Evolutionary conservation across 2,113 vertebrate genomes (phyloP), one percentile per base, ranked within the genome.

Genomic region (Phaetusa simplex): DNA sequence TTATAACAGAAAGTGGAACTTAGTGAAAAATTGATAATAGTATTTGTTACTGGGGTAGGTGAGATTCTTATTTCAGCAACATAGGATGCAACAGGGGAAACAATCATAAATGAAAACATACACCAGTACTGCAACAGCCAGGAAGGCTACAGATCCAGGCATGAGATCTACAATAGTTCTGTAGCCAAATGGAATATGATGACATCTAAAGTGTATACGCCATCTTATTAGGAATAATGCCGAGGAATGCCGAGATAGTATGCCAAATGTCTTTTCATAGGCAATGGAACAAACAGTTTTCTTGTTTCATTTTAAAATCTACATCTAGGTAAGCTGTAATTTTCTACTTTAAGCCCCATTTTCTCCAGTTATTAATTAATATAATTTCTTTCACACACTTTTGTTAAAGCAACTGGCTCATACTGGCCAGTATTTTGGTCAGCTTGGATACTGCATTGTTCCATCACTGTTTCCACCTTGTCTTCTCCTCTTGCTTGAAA

Each of bases 1-100:
- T 96, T 86, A 66, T 89, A 94, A 81, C 67, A 98, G 92, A 91
- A 97, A 91, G 61, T 74, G 43, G 23, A 97, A 91, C 15, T 94
- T 92, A 93, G 43, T 71, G 83, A 90, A 93, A 93, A 67, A 86
- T 34, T 94, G 43, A 47, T 45, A 70, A 55, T 38, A 5, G 3
- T 34, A 70, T 81, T 95, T 91, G 23, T 80, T 91, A 82, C 34
- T 80, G 20, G 45, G 69, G 32, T 47, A 82, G 59, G 29, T 27
- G 36, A 52, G 16, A 78, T 96, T 95, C 72, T 90, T 89, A 85
- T 90, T 86, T 95, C 53, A 91, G 73, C 38, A 95, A 34, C n/a
- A 40, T 86, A 71, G 64, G 45, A n/a, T 70, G 40, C 66, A 86
- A 79, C 36, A 86, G 4, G 21, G 55, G 47, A 96, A 93, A 29